phyloP scores from a whole-genome alignment of 2,888 invertebrate species.

The Laspeyria flexula region DNA sequence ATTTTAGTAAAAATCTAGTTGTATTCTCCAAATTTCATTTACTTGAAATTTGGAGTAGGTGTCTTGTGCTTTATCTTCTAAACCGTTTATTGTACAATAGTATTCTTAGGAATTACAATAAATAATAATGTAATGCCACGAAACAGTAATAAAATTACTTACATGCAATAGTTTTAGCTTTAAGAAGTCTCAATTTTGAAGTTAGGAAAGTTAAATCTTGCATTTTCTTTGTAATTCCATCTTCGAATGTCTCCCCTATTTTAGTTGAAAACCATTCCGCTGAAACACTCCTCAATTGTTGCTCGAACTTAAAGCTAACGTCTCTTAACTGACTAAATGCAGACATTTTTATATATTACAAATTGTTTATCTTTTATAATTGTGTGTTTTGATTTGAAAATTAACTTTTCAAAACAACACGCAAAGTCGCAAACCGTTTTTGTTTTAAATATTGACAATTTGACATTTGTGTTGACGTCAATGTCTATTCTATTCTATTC shows the following conservation, averaged over 20 bases:
- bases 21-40: too few relatives aligned
- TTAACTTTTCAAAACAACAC: too few relatives aligned
- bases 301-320: slow-evolving; percentile 61
- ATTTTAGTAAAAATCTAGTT: too few relatives aligned
- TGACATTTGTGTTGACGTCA: too few relatives aligned
- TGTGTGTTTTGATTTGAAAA: too few relatives aligned
- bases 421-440: too few relatives aligned
- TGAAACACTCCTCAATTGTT: slow-evolving; percentile 52
- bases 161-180: slow-evolving; percentile 65
- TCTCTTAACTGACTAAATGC: slow-evolving; percentile 65
- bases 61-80: too few relatives aligned
- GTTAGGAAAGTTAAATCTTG: slow-evolving; percentile 60
- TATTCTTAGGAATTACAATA: not conserved
- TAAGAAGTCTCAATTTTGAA: slow-evolving; percentile 68
- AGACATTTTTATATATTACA: slow-evolving; percentile 49
- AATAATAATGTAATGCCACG: not conserved
- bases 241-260: slow-evolving; percentile 61
- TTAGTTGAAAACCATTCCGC: slow-evolving; percentile 58
- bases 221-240: slow-evolving; percentile 59
- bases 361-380: not conserved
- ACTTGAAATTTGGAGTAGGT: too few relatives aligned
- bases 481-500: too few relatives aligned
- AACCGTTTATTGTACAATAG: too few relatives aligned
- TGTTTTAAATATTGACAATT: too few relatives aligned
- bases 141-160: slow-evolving; percentile 37